Evolutionary conservation across 2,113 vertebrate species (phyloP).

Genomic region (Excalfactoria chinensis): DNA sequence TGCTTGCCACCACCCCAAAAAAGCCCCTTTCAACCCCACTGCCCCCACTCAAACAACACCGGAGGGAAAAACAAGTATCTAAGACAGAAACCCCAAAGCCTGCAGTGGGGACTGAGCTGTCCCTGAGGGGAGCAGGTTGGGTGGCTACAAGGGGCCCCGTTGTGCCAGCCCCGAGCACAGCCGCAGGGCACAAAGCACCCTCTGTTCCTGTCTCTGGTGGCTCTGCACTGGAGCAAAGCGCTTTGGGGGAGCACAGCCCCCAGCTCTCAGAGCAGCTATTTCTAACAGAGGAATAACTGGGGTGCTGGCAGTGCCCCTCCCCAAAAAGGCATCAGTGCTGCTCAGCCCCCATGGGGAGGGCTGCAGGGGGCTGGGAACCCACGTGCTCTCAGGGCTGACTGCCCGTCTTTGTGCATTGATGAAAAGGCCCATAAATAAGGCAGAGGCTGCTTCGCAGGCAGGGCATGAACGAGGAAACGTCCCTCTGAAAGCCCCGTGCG

Average conservation of each 20-base stretch:
- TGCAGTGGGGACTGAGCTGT: neutral
- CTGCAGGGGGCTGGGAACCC: neutral
- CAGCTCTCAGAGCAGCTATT: rapidly evolving
- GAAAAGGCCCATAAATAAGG: neutral
- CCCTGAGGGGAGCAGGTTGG: neutral
- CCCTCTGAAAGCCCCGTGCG: neutral
- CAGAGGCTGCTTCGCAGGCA: neutral
- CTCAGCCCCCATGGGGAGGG: neutral
- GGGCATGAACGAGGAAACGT: rapidly evolving
- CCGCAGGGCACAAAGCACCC: slow-evolving; percentile 31
- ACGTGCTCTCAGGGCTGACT: rapidly evolving
- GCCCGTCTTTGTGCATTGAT: neutral
- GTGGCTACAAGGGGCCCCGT: slow-evolving; percentile 39
- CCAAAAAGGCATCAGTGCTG: rapidly evolving
- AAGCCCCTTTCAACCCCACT: neutral
- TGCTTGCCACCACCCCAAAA: neutral
- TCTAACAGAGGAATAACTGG: rapidly evolving
- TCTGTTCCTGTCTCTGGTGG: neutral
- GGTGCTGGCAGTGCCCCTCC: rapidly evolving
- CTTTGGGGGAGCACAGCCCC: neutral
- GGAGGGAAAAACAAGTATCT: neutral
- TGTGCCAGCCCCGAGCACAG: slow-evolving; percentile 3
- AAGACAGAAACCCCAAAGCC: neutral
- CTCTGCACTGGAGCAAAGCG: neutral
- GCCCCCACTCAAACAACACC: neutral